Percentiles rank a stretch among this genome's conserved stretches.
These are phyloP conservation scores for Neosilurus hyrtlii DNA, from an alignment of 2,797 vertebrate species.

Conservation along the genomic window DNA sequence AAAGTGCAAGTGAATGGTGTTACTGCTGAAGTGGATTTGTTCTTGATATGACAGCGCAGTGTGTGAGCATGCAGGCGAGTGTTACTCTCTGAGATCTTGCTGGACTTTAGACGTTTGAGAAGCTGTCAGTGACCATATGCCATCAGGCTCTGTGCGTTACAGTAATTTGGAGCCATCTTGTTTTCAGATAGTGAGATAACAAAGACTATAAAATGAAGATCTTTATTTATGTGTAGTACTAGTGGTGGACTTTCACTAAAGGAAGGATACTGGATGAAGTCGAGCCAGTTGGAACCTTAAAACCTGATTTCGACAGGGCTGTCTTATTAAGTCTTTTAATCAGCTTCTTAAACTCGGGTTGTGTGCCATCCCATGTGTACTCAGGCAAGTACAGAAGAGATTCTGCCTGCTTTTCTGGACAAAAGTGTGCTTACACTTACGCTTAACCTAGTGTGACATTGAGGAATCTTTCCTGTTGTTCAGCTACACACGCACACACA, in stretches of 20 bases:
- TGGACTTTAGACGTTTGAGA: slow-evolving; percentile 35
- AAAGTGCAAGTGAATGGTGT: background rate
- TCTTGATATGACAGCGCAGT: background rate
- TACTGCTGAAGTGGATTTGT: background rate
- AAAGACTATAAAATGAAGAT: slow-evolving; percentile 42
- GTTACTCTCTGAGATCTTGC: slow-evolving; percentile 44
- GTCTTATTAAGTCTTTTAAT: slow-evolving; percentile 60
- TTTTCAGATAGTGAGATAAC: slow-evolving; percentile 52
- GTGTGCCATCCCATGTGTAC: slow-evolving; percentile 48
- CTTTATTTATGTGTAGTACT: slow-evolving; percentile 47
- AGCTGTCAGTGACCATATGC: slow-evolving; percentile 44
- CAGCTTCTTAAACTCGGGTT: slow-evolving; percentile 47
- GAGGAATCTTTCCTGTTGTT: slow-evolving; percentile 3
- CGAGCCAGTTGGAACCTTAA: slow-evolving; percentile 55
- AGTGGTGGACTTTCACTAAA: slow-evolving; percentile 50
- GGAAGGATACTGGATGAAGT: slow-evolving; percentile 55
- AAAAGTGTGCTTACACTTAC: slow-evolving; percentile 39
- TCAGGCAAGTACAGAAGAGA: slow-evolving; percentile 53
- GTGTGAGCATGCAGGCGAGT: slow-evolving; percentile 2
- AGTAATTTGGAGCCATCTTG: slow-evolving; percentile 50
- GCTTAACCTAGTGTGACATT: slow-evolving; percentile 3
- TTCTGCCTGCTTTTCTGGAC: slow-evolving; percentile 39
- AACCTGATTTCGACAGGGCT: slow-evolving; percentile 47
- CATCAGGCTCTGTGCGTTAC: slow-evolving; percentile 36
- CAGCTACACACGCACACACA: slow-evolving; percentile 17